Percentiles rank a stretch among this genome's conserved stretches.
Evolutionary conservation across 2,113 vertebrate species (phyloP).

Genomic region (Dolichallabes microphthalmus): DNA sequence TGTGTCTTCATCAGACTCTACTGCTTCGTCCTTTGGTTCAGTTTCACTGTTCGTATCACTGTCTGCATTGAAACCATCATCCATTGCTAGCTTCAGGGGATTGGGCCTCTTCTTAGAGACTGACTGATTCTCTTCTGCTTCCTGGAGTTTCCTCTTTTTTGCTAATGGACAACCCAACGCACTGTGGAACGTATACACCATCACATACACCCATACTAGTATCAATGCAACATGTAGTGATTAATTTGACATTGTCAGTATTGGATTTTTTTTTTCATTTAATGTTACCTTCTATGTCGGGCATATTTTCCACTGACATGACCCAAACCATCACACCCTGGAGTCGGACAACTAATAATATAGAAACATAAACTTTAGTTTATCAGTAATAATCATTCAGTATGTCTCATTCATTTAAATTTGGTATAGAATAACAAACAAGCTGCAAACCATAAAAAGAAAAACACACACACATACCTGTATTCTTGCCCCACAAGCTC

Average conservation of each 20-base stretch:
- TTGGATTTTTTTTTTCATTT: neutral
- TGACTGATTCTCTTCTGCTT: slow-evolving; percentile 77
- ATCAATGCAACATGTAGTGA: neutral
- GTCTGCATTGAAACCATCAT: slow-evolving; percentile 81
- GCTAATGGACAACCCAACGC: slow-evolving; percentile 90
- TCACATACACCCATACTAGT: neutral
- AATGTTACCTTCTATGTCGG: slow-evolving; percentile 85
- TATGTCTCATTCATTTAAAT: neutral
- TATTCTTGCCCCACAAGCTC: slow-evolving; percentile 85
- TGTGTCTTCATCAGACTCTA: slow-evolving; percentile 71
- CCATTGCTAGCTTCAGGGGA: slow-evolving; percentile 78
- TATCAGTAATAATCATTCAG: neutral
- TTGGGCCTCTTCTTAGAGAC: slow-evolving; percentile 84
- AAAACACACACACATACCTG: slow-evolving; percentile 79
- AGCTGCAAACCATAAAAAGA: slow-evolving; percentile 45
- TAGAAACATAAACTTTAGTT: slow-evolving; percentile 10
- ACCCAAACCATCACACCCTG: slow-evolving; percentile 91
- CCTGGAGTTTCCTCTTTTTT: slow-evolving; percentile 93
- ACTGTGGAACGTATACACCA: slow-evolving; percentile 60
- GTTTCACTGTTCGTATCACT: slow-evolving; percentile 83
- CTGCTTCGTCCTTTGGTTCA: slow-evolving; percentile 78
- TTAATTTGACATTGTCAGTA: neutral
- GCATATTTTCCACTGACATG: slow-evolving; percentile 93
- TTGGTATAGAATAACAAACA: neutral
- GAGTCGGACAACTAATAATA: slow-evolving; percentile 86